Evolutionary conservation across 2,888 invertebrate genomes (phyloP), one percentile per base, ranked within the genome.

Genomic region (Cataglyphis rosenhaueri): DNA sequence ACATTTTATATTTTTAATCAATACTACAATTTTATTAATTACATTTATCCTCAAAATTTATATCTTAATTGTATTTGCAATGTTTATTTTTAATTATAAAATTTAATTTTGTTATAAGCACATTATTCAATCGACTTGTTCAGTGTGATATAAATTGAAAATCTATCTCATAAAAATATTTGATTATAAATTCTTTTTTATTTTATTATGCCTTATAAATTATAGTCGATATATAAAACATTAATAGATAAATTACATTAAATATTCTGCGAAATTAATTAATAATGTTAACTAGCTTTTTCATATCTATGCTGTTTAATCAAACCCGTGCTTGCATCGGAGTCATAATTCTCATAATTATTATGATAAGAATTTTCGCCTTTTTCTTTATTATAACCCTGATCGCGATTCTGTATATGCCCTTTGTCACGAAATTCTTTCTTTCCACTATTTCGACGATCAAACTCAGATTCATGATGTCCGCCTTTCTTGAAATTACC

Each of bases 341-440:
- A 95, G 2, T 94, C 95, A 86, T 95, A 96, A 82, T 96, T 95
- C 32, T 95, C 95, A 73, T 95, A 95, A 70, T 96, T 94, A 32
- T 95, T 95, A 89, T 96, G 95, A 91, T 96, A 95, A 35, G 95
- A 95, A 15, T 96, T 95, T 57, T 95, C 94, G 0, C 96, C 96
- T 87, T 96, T 95, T 85, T 96, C 95, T 29, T 95, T 95, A 62
- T 95, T 95, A 93, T 96, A 96, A 9, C 96, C 96, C 61, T 95
- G 95, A 85, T 96, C 95, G 44, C 94, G 95, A 82, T 95, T 95
- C 86, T 96, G 95, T 86, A 95, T 91, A 85, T 95, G 95, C 0
- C 96, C 97, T 87, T 96, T 96, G 84, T 96, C 95, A 89, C 95
- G 95, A 88, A 94, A 95, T 0, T 96, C 97, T 88, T 96, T 95